These are phyloP conservation scores for Mesoclemmys tuberculata DNA, from an alignment of 2,113 vertebrate species.

Conservation along the genomic window DNA sequence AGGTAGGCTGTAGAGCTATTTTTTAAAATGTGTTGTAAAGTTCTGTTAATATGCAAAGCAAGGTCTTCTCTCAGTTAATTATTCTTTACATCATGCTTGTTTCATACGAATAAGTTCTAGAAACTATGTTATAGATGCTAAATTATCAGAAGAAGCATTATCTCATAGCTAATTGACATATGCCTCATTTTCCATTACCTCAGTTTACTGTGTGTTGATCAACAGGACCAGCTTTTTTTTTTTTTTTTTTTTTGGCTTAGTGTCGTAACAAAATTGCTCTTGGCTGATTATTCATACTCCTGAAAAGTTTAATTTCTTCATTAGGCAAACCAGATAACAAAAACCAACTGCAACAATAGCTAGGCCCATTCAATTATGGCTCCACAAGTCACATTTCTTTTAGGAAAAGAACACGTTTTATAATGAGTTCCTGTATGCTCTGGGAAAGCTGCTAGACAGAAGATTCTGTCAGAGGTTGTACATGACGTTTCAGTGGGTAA, in stretches of 20 bases:
- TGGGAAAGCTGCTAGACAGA: background rate
- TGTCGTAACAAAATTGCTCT: background rate
- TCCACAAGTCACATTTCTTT: background rate
- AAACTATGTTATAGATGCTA: slow-evolving; percentile 23
- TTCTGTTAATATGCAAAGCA: slow-evolving; percentile 25
- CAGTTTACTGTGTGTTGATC: background rate
- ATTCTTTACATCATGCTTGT: slow-evolving; percentile 11
- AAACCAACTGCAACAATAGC: slow-evolving; percentile 17
- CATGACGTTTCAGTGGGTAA: background rate
- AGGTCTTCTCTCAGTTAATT: background rate
- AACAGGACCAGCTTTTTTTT: background rate
- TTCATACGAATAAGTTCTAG: slow-evolving; percentile 11
- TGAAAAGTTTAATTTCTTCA: background rate
- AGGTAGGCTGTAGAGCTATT: background rate
- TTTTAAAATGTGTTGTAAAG: background rate
- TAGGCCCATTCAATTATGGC: background rate
- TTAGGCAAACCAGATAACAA: slow-evolving; percentile 23
- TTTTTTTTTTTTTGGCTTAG: background rate
- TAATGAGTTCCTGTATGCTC: slow-evolving; percentile 13
- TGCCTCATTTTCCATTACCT: slow-evolving; percentile 29
- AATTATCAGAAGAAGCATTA: slow-evolving; percentile 29
- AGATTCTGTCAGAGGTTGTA: background rate
- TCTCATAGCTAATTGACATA: slow-evolving; percentile 42
- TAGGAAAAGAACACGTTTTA: slow-evolving; percentile 3
- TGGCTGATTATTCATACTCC: background rate